phyloP scores from a whole-genome alignment of 1,140 invertebrate genomes.

The Calephelis nemesis region DNA sequence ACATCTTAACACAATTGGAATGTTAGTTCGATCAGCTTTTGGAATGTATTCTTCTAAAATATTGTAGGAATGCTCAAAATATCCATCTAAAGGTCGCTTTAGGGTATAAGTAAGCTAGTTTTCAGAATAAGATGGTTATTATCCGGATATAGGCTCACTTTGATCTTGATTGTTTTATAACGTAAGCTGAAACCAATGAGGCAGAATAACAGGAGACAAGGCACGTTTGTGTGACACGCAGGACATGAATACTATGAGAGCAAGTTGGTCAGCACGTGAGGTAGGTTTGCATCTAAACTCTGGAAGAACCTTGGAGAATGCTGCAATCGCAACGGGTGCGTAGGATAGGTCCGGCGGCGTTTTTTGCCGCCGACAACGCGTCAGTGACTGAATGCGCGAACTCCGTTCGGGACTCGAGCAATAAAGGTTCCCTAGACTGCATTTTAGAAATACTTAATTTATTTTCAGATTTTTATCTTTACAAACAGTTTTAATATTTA shows the following conservation, averaged over 20 bases:
- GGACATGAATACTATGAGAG: constrained; percentile 34
- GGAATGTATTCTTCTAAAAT: neutral
- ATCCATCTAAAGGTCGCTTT: constrained; percentile 32
- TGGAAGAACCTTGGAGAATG: constrained; percentile 49
- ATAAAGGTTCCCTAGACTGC: constrained; percentile 72
- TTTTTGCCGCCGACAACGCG: constrained; percentile 50
- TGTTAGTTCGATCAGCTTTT: neutral
- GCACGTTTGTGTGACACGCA: constrained; percentile 29
- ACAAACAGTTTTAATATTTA: constrained; percentile 73
- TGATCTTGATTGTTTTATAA: constrained; percentile 64
- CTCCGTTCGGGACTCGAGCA: constrained; percentile 60
- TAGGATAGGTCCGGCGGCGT: constrained; percentile 49
- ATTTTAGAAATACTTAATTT: constrained; percentile 75
- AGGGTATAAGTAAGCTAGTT: constrained; percentile 59
- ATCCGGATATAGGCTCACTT: constrained; percentile 60
- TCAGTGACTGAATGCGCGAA: constrained; percentile 70
- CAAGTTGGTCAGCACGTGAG: constrained; percentile 52
- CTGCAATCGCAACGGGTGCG: constrained; percentile 55
- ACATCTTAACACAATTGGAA: neutral
- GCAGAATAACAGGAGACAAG: constrained; percentile 52
- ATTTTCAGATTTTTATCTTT: constrained; percentile 75
- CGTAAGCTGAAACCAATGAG: constrained; percentile 55
- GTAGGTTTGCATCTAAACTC: constrained; percentile 49
- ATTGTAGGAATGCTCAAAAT: neutral
- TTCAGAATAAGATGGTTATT: constrained; percentile 68